Evolutionary conservation across 2,113 vertebrate genomes (phyloP).

Genomic region (Oceanodroma tethys): DNA sequence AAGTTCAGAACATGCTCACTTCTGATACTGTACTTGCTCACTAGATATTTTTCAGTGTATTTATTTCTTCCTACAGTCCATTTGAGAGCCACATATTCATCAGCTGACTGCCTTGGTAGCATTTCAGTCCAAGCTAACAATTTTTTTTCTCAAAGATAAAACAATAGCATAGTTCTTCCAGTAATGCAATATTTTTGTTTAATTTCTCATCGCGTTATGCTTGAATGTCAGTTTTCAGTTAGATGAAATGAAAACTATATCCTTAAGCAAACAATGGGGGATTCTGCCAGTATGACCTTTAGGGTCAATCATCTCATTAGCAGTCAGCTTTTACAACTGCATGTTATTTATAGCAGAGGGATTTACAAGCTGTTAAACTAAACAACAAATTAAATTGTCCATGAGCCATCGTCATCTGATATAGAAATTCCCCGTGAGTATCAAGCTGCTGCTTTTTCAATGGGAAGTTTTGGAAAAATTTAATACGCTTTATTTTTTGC

Average conservation of each 20-base stretch:
- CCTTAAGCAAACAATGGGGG: slow-evolving; percentile 61
- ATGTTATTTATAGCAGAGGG: slow-evolving; percentile 71
- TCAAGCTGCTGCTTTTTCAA: slow-evolving; percentile 64
- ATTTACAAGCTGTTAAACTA: slow-evolving; percentile 77
- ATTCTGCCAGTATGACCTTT: slow-evolving; percentile 69
- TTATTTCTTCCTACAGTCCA: background rate
- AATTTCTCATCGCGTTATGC: background rate
- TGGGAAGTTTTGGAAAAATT: slow-evolving; percentile 34
- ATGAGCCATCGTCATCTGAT: slow-evolving; percentile 68
- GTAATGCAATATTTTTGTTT: background rate
- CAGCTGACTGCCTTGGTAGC: background rate
- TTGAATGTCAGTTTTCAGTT: slow-evolving; percentile 20
- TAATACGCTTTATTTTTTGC: slow-evolving; percentile 38
- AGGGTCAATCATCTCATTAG: slow-evolving; percentile 81
- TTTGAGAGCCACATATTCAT: background rate
- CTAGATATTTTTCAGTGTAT: background rate
- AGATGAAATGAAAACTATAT: slow-evolving; percentile 57
- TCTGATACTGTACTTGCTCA: background rate
- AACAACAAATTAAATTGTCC: slow-evolving; percentile 84
- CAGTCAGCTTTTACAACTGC: slow-evolving; percentile 71
- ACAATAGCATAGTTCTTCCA: background rate
- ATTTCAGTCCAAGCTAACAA: background rate
- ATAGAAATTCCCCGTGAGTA: slow-evolving; percentile 68
- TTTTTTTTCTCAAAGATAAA: background rate
- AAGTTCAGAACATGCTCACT: background rate